phyloP scores from a whole-genome alignment of 2,888 invertebrate species.

The Microctonus brassicae region DNA sequence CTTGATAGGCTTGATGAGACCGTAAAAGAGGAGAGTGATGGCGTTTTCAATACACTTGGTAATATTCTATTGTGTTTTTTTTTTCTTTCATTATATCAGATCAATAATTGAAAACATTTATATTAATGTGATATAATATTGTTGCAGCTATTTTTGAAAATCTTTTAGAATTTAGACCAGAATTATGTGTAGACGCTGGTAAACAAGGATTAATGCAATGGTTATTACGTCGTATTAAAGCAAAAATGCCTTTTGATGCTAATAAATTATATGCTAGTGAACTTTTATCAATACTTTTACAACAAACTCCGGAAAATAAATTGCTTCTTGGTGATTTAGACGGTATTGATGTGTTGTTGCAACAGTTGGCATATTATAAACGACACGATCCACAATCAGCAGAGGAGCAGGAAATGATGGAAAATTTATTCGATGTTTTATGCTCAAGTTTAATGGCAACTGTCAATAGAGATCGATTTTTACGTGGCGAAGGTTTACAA shows the following conservation, averaged over 20 bases:
- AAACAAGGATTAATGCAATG: constrained; percentile 93
- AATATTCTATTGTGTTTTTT: too few species aligned
- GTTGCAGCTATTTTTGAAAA: constrained; percentile 91
- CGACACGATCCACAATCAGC: constrained; percentile 90
- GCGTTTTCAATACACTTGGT: constrained; percentile 94
- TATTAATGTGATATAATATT: background rate
- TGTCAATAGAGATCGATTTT: constrained; percentile 90
- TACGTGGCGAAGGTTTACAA: constrained; percentile 97
- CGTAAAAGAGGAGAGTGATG: constrained; percentile 94
- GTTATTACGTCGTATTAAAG: constrained; percentile 90
- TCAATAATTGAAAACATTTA: constrained; percentile 9
- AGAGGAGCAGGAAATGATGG: constrained; percentile 99
- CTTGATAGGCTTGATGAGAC: constrained; percentile 92
- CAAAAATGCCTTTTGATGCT: constrained; percentile 91
- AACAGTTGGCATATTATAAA: constrained; percentile 94
- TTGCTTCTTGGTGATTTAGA: constrained; percentile 90
- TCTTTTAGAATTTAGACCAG: constrained; percentile 89
- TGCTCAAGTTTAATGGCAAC: constrained; percentile 93
- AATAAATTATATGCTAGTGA: constrained; percentile 97
- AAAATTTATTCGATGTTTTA: constrained; percentile 95
- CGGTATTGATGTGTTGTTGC: constrained; percentile 95
- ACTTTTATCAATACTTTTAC: constrained; percentile 93
- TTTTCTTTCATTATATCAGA: constrained; percentile 16
- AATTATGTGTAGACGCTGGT: constrained; percentile 86
- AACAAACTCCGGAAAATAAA: constrained; percentile 88